Percentiles rank a stretch among this genome's conserved stretches.
These are phyloP conservation scores for Drosophila ambigua DNA, from an alignment of 1,140 invertebrate species.

Conservation along the genomic window DNA sequence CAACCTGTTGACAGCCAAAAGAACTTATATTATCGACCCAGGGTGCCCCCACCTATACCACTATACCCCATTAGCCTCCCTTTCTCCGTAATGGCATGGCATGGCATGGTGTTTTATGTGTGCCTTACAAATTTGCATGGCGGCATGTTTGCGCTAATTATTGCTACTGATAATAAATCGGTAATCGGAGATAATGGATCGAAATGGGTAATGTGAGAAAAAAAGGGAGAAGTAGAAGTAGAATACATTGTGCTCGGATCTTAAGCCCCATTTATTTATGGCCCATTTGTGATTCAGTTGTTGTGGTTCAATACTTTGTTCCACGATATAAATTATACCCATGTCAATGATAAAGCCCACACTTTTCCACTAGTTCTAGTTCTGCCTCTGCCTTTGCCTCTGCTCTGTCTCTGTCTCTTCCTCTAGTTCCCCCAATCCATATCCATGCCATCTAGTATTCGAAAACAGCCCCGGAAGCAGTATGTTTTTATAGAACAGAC, in stretches of 20 bases:
- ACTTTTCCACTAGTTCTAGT: slow-evolving; percentile 13
- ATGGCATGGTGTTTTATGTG: neutral
- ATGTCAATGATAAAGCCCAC: slow-evolving; percentile 26
- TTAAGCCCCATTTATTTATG: slow-evolving; percentile 35
- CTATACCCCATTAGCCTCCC: neutral
- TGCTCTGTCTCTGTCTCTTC: neutral
- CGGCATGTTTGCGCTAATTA: slow-evolving; percentile 15
- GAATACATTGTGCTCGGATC: neutral
- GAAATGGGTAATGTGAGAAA: neutral
- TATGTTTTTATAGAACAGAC: slow-evolving; percentile 23
- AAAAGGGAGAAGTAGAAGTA: neutral
- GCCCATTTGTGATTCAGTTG: slow-evolving; percentile 13
- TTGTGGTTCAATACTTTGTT: slow-evolving; percentile 1
- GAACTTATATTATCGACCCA: slow-evolving; percentile 34
- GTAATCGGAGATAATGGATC: neutral
- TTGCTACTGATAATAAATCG: slow-evolving; percentile 26
- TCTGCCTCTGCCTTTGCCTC: slow-evolving; percentile 15
- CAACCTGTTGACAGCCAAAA: slow-evolving; percentile 50
- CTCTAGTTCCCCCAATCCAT: slow-evolving; percentile 4
- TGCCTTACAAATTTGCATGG: slow-evolving; percentile 47
- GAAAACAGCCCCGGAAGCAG: slow-evolving; percentile 19
- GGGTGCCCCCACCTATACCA: no score
- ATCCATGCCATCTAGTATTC: slow-evolving; percentile 1
- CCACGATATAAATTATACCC: slow-evolving; percentile 13
- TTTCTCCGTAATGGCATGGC: no score